Conservation (phyloP, 53 echinoderm and acorn worm species). For the Paracentrotus lividus region DNA sequence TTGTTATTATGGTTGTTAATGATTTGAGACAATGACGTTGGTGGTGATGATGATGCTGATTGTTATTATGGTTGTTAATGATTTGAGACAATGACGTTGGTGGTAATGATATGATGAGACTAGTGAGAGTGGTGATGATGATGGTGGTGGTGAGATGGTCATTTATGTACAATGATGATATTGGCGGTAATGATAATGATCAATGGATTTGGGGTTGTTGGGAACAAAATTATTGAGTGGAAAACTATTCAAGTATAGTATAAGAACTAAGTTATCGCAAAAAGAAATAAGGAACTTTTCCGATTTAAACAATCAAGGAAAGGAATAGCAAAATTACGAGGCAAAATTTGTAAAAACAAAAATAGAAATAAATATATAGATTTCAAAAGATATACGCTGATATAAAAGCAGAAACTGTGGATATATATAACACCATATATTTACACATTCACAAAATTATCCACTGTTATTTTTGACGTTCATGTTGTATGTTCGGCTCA, state of each 20-base stretch:
- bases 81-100: background rate
- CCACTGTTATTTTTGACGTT: background rate
- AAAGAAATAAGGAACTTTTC: too few relatives aligned
- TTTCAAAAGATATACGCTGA: too few relatives aligned
- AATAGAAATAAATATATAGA: too few relatives aligned
- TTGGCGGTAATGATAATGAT: background rate
- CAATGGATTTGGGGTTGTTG: too few relatives aligned
- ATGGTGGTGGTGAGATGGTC: background rate
- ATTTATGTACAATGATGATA: background rate
- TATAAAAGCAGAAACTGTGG: background rate
- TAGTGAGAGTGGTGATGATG: background rate
- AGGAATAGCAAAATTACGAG: background rate
- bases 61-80: too few relatives aligned
- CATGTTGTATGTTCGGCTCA: constrained; percentile 27
- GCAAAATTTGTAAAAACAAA: too few relatives aligned
- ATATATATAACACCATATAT: background rate
- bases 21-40: background rate
- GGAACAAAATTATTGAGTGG: too few relatives aligned
- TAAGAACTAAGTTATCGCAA: too few relatives aligned
- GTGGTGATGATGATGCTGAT: background rate
- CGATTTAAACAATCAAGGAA: too few relatives aligned
- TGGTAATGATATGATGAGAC: background rate
- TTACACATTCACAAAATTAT: background rate
- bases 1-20: background rate
- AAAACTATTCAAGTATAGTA: too few relatives aligned